These are phyloP conservation scores for Heterohyrax brucei DNA, from an alignment of 2,797 vertebrate genomes.

Conservation along the genomic window DNA sequence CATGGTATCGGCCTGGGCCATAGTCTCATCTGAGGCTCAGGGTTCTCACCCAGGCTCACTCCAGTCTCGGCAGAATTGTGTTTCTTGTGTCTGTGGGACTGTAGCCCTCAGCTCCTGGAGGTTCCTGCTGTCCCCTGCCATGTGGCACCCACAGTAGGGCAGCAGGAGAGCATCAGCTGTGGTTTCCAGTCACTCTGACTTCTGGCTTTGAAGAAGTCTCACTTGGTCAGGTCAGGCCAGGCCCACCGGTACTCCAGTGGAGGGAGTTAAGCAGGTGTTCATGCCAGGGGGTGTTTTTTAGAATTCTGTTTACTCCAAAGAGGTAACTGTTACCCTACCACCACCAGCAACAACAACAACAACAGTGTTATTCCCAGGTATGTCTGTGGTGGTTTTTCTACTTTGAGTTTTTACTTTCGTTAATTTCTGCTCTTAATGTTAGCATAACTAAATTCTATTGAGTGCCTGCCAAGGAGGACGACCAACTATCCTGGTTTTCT, in stretches of 20 bases:
- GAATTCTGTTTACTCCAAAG: neutral
- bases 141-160: neutral
- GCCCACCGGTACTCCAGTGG: neutral
- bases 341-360: neutral
- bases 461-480: neutral
- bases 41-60: neutral
- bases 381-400: neutral
- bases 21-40: neutral
- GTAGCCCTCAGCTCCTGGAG: neutral
- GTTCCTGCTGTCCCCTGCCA: neutral
- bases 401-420: slow-evolving; percentile 27
- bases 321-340: neutral
- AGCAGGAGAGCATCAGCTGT: neutral
- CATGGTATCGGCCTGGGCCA: no score
- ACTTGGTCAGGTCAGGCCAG: neutral
- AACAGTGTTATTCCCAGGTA: neutral
- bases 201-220: neutral
- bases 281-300: neutral
- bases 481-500: neutral
- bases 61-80: slow-evolving; percentile 1
- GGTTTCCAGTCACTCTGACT: neutral
- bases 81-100: neutral
- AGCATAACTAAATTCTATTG: neutral
- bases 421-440: slow-evolving; percentile 21
- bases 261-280: neutral